A percentile compares a stretch with the other conserved stretches of the same genome.
These are phyloP conservation scores for Paragorgia papillata DNA, from an alignment of 92 coral and sea anemone genomes.

Conservation along the genomic window DNA sequence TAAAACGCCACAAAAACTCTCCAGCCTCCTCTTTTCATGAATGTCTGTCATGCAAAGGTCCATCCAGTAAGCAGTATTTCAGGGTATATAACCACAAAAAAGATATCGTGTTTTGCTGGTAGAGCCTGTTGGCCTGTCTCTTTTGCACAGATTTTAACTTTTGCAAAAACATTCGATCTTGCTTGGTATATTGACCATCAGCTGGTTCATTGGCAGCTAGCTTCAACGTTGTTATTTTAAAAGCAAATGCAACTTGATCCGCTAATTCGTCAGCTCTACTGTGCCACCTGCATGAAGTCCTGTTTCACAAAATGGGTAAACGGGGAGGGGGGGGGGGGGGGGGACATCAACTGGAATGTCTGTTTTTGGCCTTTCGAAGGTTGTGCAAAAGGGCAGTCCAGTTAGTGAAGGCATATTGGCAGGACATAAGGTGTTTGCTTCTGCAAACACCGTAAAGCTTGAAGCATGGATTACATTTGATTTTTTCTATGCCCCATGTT, in stretches of 20 bases:
- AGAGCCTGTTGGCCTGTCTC: slow-evolving; percentile 7
- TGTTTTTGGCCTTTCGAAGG: slow-evolving; percentile 34
- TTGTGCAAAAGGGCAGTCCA: slow-evolving; percentile 42
- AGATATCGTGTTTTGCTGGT: slow-evolving; percentile 39
- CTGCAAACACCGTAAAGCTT: slow-evolving; percentile 33
- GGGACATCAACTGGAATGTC: slow-evolving; percentile 49
- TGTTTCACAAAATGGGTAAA: slow-evolving; percentile 34
- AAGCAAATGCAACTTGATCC: slow-evolving; percentile 33
- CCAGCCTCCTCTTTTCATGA: slow-evolving; percentile 34
- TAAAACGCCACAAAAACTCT: slow-evolving; percentile 40
- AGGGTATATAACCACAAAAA: slow-evolving; percentile 42
- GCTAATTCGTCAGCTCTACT: slow-evolving; percentile 46
- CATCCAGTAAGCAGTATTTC: slow-evolving; percentile 48
- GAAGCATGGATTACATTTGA: slow-evolving; percentile 43
- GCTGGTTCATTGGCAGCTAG: slow-evolving; percentile 15
- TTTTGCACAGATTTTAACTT: slow-evolving; percentile 13
- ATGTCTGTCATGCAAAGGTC: slow-evolving; percentile 40
- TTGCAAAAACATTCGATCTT: slow-evolving; percentile 40
- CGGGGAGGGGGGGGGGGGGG: too few species aligned
- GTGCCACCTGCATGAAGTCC: slow-evolving; percentile 43
- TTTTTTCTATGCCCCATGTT: slow-evolving; percentile 44
- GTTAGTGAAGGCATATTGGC: slow-evolving; percentile 41
- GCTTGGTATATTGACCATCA: slow-evolving; percentile 46
- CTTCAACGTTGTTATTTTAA: slow-evolving; percentile 38
- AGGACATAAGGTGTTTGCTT: slow-evolving; percentile 41